Conservation (phyloP, 2,797 vertebrate genomes). For the Florisuga fusca region DNA sequence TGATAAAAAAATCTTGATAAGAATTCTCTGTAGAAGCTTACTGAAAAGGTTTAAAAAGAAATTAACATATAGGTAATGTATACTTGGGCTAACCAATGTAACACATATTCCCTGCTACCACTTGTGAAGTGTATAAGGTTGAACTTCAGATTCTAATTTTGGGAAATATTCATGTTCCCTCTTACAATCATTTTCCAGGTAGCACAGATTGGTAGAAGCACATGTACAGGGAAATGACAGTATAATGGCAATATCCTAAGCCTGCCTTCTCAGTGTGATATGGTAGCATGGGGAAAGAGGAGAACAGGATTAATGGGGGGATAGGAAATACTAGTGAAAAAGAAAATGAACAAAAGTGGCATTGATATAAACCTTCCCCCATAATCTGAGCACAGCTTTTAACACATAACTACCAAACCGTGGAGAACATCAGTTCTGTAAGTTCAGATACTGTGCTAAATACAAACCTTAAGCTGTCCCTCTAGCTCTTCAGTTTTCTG, state of each 20-base stretch:
- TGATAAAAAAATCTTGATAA: neutral
- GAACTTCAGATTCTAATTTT: neutral
- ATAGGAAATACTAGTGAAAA: neutral
- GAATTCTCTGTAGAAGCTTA: neutral
- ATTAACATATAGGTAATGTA: neutral
- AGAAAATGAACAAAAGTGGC: neutral
- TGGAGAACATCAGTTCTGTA: neutral
- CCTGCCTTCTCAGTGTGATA: neutral
- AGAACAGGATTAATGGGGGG: neutral
- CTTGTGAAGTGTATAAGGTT: neutral
- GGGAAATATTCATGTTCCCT: neutral
- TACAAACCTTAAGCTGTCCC: constrained; percentile 88
- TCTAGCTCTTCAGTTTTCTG: constrained; percentile 89
- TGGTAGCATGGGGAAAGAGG: neutral
- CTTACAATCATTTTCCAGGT: neutral
- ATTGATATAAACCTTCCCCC: neutral
- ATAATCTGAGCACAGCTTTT: neutral
- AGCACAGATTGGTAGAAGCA: neutral
- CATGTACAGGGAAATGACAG: neutral
- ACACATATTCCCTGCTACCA: neutral
- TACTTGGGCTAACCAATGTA: neutral
- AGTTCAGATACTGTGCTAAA: neutral
- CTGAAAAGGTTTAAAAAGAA: neutral
- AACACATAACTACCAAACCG: neutral
- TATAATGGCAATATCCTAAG: neutral